Conservation (phyloP, 2,888 invertebrate genomes). For the Drosophila recens region DNA sequence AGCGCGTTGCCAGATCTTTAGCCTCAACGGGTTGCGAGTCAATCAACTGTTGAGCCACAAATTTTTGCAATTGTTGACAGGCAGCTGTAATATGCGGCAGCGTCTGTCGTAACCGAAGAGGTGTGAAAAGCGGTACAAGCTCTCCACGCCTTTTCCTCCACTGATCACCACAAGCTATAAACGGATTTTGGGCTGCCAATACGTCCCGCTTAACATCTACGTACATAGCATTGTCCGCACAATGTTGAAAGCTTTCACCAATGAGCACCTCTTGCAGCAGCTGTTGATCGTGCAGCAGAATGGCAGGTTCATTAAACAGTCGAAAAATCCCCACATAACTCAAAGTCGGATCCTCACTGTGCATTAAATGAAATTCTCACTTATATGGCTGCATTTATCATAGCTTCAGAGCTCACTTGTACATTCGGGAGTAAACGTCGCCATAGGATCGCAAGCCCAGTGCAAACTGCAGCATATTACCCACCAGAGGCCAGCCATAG, state of each 20-base stretch:
- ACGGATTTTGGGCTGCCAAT: slow-evolving; percentile 70
- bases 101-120: slow-evolving; percentile 69
- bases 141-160: not conserved
- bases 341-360: slow-evolving; percentile 42
- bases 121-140: slow-evolving; percentile 47
- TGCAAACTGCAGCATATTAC: slow-evolving; percentile 74
- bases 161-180: slow-evolving; percentile 24
- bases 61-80: slow-evolving; percentile 61
- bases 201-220: slow-evolving; percentile 64
- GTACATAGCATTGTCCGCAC: slow-evolving; percentile 74
- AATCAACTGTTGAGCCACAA: slow-evolving; percentile 34
- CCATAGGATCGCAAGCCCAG: slow-evolving; percentile 69
- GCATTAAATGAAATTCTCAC: not conserved
- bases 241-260: slow-evolving; percentile 67
- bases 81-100: slow-evolving; percentile 65
- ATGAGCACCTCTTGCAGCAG: slow-evolving; percentile 73
- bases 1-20: slow-evolving; percentile 73
- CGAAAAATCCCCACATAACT: slow-evolving; percentile 76
- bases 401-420: slow-evolving; percentile 62
- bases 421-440: slow-evolving; percentile 70
- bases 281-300: slow-evolving; percentile 69
- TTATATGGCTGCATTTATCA: not conserved
- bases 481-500: slow-evolving; percentile 65
- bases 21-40: not conserved
- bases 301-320: slow-evolving; percentile 74